A percentile compares a stretch with the other conserved stretches of the same genome.
Conservation (phyloP, 2,797 vertebrate species). For the Xenentodon cancila region DNA sequence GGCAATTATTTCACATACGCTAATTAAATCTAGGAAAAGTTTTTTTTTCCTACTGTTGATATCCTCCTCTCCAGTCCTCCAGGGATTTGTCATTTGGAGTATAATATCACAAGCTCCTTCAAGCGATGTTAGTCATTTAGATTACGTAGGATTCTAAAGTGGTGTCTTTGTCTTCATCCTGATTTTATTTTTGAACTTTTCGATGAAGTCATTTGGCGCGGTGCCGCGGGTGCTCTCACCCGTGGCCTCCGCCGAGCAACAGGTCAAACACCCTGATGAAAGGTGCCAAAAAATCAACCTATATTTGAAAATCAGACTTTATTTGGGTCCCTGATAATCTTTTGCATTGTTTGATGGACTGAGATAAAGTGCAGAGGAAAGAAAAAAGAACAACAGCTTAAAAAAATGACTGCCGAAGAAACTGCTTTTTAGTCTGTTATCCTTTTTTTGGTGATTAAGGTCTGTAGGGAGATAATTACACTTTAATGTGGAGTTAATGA, state of each 20-base stretch:
- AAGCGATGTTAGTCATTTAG: slow-evolving; percentile 63
- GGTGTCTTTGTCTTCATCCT: slow-evolving; percentile 45
- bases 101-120: slow-evolving; percentile 69
- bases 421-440: slow-evolving; percentile 79
- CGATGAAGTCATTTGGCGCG: slow-evolving; percentile 25
- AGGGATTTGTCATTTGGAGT: slow-evolving; percentile 67
- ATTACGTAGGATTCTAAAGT: slow-evolving; percentile 52
- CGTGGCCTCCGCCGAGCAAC: slow-evolving; percentile 1
- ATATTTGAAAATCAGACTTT: slow-evolving; percentile 55
- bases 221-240: background rate
- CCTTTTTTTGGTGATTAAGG: slow-evolving; percentile 81
- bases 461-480: slow-evolving; percentile 85
- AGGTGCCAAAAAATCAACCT: slow-evolving; percentile 13
- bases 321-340: slow-evolving; percentile 44
- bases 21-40: slow-evolving; percentile 83
- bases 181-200: slow-evolving; percentile 53
- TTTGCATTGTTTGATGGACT: slow-evolving; percentile 73
- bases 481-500: slow-evolving; percentile 86
- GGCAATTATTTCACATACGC: slow-evolving; percentile 84
- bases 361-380: slow-evolving; percentile 63
- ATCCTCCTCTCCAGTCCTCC: slow-evolving; percentile 51
- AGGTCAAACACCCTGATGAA: slow-evolving; percentile 20
- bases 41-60: slow-evolving; percentile 41
- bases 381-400: slow-evolving; percentile 66
- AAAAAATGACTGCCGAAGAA: slow-evolving; percentile 78